Evolutionary conservation across 1,140 invertebrate species (phyloP).

Genomic region (Drosophila nigrodunni): DNA sequence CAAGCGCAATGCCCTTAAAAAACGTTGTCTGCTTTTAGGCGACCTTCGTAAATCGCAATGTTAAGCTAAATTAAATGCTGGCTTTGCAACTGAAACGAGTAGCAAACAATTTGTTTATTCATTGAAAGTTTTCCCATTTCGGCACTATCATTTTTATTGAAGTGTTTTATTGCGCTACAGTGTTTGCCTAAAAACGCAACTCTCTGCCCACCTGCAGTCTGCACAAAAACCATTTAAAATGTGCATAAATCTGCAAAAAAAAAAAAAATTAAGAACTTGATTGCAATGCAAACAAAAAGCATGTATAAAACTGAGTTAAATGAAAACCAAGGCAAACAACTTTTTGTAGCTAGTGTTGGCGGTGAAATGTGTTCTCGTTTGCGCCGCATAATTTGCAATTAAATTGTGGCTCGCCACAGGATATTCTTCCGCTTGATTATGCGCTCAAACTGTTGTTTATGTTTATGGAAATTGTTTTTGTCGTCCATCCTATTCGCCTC

Average conservation of each 20-base stretch:
- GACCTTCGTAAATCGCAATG: constrained; percentile 12
- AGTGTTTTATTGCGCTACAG: constrained; percentile 24
- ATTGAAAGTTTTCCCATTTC: constrained; percentile 49
- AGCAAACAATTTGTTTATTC: constrained; percentile 64
- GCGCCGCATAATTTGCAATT: constrained; percentile 71
- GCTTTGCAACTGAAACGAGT: constrained; percentile 57
- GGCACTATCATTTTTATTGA: constrained; percentile 28
- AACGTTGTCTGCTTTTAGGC: constrained; percentile 23
- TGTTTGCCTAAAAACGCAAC: background rate
- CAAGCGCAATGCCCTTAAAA: background rate
- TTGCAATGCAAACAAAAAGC: constrained; percentile 1
- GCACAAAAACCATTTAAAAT: constrained; percentile 39
- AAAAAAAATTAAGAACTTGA: constrained; percentile 4
- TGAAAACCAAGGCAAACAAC: constrained; percentile 11
- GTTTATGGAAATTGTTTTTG: constrained; percentile 75
- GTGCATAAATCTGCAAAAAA: constrained; percentile 32
- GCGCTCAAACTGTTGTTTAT: constrained; percentile 71
- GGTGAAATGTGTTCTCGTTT: constrained; percentile 3
- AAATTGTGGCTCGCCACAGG: constrained; percentile 48
- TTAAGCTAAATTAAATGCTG: background rate
- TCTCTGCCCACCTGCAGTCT: background rate
- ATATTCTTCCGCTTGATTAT: constrained; percentile 63
- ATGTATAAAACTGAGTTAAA: constrained; percentile 16
- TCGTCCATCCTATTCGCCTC: background rate
- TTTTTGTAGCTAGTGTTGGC: constrained; percentile 24